Evolutionary conservation across 2,113 vertebrate species (phyloP).

Genomic region (Stigmatopora argus): DNA sequence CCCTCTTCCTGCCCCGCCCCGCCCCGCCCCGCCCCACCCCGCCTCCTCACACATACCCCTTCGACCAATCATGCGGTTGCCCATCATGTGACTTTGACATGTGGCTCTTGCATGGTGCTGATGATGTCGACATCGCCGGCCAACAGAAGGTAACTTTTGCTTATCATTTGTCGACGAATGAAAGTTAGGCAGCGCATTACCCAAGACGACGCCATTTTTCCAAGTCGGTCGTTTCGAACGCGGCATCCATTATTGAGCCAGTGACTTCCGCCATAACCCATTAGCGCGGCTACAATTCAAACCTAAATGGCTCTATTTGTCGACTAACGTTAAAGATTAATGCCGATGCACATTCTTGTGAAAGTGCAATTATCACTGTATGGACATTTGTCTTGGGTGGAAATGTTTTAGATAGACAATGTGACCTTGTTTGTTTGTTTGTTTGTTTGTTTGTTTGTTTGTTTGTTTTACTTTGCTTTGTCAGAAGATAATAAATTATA

Average conservation of each 20-base stretch:
- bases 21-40: conserved; percentile 28
- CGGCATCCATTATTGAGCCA: not conserved
- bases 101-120: conserved; percentile 99
- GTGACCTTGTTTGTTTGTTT: not conserved
- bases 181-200: conserved; percentile 10
- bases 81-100: conserved; percentile 99
- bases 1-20: conserved; percentile 25
- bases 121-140: conserved; percentile 96
- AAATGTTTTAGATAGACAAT: not conserved
- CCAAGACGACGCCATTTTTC: conserved; percentile 2
- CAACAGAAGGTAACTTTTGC: conserved; percentile 94
- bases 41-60: conserved; percentile 51
- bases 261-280: not conserved
- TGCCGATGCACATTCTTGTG: not conserved
- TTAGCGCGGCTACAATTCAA: not conserved
- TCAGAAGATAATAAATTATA: not conserved
- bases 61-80: conserved; percentile 97
- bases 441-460: not conserved
- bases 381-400: not conserved
- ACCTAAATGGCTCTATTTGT: not conserved
- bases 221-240: not conserved
- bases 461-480: not conserved
- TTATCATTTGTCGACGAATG: conserved; percentile 72
- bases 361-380: not conserved
- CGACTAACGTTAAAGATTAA: not conserved